Evolutionary conservation across 2,113 vertebrate species (phyloP).

Genomic region (Bubo scandiacus): DNA sequence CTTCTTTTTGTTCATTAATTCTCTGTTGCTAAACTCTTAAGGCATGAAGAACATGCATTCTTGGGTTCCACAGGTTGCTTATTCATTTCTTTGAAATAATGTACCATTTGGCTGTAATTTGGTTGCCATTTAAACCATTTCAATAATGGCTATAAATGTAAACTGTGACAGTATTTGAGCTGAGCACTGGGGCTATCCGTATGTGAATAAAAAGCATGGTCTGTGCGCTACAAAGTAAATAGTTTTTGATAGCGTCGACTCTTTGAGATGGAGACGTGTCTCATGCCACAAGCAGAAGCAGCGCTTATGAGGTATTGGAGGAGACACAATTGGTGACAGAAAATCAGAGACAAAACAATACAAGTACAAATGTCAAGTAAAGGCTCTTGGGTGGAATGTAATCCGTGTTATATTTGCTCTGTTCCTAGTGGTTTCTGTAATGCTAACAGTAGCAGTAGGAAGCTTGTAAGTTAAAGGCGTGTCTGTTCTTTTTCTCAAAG

Average conservation of each 20-base stretch:
- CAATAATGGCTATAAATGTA: conserved; percentile 15
- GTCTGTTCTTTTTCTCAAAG: not conserved
- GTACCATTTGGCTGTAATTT: not conserved
- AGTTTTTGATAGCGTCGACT: not conserved
- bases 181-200: not conserved
- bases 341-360: not conserved
- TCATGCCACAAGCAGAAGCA: not conserved
- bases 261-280: not conserved
- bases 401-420: not conserved
- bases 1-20: not conserved
- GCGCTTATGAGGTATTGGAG: not conserved
- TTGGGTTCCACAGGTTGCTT: not conserved
- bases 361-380: not conserved
- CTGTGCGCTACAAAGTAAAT: not conserved
- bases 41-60: not conserved
- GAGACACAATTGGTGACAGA: not conserved
- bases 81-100: not conserved
- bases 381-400: not conserved
- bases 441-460: not conserved
- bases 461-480: not conserved
- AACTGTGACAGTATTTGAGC: not conserved
- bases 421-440: not conserved
- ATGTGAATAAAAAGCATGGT: not conserved
- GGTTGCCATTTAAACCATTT: not conserved
- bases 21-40: not conserved